These are phyloP conservation scores for Oncorhynchus kisutch DNA, from an alignment of 2,113 vertebrate genomes.

Conservation along the genomic window DNA sequence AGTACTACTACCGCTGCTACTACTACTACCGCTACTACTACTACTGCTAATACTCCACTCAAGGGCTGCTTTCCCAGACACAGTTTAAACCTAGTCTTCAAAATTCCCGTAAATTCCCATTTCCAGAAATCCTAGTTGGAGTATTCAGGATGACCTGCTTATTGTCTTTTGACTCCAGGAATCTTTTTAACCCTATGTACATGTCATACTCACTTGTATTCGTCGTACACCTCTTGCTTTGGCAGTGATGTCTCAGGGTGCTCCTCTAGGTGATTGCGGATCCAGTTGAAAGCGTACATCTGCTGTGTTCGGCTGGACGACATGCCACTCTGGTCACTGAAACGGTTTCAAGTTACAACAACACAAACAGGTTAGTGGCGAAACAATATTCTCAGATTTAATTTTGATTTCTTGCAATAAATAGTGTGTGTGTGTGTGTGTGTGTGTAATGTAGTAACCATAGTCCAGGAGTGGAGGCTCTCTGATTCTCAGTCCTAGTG, in stretches of 20 bases:
- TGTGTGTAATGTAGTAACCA: conserved; percentile 52
- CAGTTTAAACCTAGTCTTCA: too few relatives aligned
- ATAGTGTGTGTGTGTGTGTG: too few relatives aligned
- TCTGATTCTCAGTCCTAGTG: conserved; percentile 77
- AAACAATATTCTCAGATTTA: not conserved
- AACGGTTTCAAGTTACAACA: not conserved
- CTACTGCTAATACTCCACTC: too few relatives aligned
- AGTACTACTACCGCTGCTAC: too few relatives aligned
- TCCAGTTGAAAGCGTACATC: conserved; percentile 98
- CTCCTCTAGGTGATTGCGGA: conserved; percentile 96
- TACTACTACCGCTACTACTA: too few relatives aligned
- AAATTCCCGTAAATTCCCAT: too few relatives aligned
- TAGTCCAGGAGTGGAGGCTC: conserved; percentile 74
- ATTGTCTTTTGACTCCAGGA: too few relatives aligned
- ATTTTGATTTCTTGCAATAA: too few relatives aligned
- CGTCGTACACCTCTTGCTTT: conserved; percentile 98
- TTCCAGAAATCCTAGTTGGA: too few relatives aligned
- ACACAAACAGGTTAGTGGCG: conserved; percentile 30
- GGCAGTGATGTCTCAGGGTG: conserved; percentile 98
- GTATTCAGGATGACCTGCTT: too few relatives aligned
- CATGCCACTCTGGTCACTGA: conserved; percentile 93
- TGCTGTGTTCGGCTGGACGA: conserved; percentile 97
- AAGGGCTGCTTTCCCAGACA: too few relatives aligned
- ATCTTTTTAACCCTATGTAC: too few relatives aligned
- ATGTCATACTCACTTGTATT: conserved; percentile 90